Percentiles rank a stretch among this genome's conserved stretches.
Conservation (phyloP, 2,797 vertebrate genomes). For the Atherinosoma microstoma region DNA sequence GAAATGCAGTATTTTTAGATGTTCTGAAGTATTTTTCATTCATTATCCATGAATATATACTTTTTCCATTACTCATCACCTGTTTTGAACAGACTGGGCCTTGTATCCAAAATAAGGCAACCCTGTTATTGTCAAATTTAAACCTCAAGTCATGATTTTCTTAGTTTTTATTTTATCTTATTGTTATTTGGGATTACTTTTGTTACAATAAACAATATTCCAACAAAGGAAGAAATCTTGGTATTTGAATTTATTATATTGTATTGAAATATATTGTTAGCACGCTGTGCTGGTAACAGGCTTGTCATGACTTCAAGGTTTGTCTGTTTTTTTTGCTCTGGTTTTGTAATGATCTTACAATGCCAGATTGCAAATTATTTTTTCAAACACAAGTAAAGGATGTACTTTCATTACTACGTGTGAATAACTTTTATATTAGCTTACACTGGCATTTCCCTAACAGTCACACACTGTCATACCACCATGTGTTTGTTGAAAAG, state of each 20-base stretch:
- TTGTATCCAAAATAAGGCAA: slow-evolving; percentile 22
- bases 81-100: slow-evolving; percentile 24
- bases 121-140: slow-evolving; percentile 25
- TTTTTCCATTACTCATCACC: slow-evolving; percentile 44
- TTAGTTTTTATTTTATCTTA: slow-evolving; percentile 13
- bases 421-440: neutral
- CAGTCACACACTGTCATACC: neutral
- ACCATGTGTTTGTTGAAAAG: slow-evolving; percentile 11
- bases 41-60: slow-evolving; percentile 45
- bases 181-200: neutral
- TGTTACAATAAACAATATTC: neutral
- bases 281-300: neutral
- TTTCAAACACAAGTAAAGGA: neutral
- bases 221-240: neutral
- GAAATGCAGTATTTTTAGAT: slow-evolving; percentile 59
- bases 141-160: slow-evolving; percentile 27
- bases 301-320: neutral
- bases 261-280: neutral
- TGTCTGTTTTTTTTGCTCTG: neutral
- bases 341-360: slow-evolving; percentile 1
- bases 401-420: neutral
- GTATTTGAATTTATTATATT: neutral
- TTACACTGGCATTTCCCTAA: neutral
- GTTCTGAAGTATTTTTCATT: slow-evolving; percentile 38
- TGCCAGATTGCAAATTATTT: neutral